Evolutionary conservation across 2,888 invertebrate species (phyloP), one percentile per base, ranked within the genome.

Genomic region (Tenthredo mesomela): DNA sequence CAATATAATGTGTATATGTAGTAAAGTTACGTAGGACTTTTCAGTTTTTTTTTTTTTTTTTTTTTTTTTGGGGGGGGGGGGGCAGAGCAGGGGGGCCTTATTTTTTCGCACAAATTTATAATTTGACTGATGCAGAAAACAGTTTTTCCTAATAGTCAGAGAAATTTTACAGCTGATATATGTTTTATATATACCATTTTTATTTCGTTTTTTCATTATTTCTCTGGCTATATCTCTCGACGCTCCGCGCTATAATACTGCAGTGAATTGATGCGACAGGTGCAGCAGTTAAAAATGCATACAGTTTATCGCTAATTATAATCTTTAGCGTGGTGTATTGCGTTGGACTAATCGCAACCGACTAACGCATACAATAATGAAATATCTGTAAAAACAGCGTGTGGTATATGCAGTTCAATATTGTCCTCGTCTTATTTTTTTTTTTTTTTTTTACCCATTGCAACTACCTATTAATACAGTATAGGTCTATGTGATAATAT

Each of bases 291-390:
- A 47, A 77, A 77, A 77, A 50, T 77, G 25, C 75, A 77, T 21
- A 47, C 1, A 47, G 50, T 47, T 47, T 67, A 77, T 77, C 75
- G 75, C 75, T 77, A 47, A 77, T 77, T 54, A 77, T 77, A 50
- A 50, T 77, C 33, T 29, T 18, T 50, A 77, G 47, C 75, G 50
- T 47, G 50, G 50, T 77, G 75, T 50, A 77, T 29, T 33, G 75
- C 75, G 29, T 15, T 5, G 29, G 50, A 50, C 47, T 77, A 77
- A 77, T 77, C 50, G 75, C 75, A 21, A 18, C 7, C 37, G 18
- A 50, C 73, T 54, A 77, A 29, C 75, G 50, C 75, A 50, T 25
- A 54, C 9, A 33, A n/a, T 25, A 21, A 58, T 67, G 29, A 29
- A 29, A 67, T 67, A 33, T 67, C 33, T 29, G 67, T 67, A 67